Conservation (phyloP, 2,797 vertebrate species). For the Argyrosomus regius region DNA sequence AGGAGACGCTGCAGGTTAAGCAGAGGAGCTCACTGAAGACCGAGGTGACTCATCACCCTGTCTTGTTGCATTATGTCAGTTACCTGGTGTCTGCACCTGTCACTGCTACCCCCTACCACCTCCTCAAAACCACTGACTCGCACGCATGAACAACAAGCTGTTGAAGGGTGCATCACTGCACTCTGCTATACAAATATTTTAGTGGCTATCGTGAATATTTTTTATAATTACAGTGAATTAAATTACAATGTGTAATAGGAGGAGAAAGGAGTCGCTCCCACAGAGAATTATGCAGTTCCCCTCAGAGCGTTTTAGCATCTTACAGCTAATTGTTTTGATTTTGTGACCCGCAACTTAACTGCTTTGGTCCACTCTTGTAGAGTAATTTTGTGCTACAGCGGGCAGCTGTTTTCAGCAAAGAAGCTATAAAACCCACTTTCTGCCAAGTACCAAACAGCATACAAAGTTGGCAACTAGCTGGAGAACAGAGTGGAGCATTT, state of each 20-base stretch:
- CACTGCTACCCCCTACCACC: slow-evolving; percentile 42
- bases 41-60: slow-evolving; percentile 74
- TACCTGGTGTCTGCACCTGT: slow-evolving; percentile 78
- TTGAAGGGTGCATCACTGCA: background rate
- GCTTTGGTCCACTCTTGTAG: background rate
- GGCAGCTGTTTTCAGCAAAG: background rate
- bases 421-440: background rate
- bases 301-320: background rate
- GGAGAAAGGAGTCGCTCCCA: background rate
- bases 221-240: background rate
- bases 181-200: background rate
- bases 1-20: slow-evolving; percentile 73
- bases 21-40: slow-evolving; percentile 55
- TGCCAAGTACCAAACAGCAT: background rate
- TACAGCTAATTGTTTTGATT: slow-evolving; percentile 3
- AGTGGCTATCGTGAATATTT: background rate
- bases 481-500: background rate
- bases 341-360: background rate
- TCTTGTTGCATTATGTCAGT: slow-evolving; percentile 79
- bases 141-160: slow-evolving; percentile 12
- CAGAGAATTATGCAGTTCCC: background rate
- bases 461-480: background rate
- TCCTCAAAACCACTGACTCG: slow-evolving; percentile 31
- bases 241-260: background rate
- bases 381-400: background rate